Conservation (phyloP, 2,797 vertebrate species). For the Hippoglossus hippoglossus region DNA sequence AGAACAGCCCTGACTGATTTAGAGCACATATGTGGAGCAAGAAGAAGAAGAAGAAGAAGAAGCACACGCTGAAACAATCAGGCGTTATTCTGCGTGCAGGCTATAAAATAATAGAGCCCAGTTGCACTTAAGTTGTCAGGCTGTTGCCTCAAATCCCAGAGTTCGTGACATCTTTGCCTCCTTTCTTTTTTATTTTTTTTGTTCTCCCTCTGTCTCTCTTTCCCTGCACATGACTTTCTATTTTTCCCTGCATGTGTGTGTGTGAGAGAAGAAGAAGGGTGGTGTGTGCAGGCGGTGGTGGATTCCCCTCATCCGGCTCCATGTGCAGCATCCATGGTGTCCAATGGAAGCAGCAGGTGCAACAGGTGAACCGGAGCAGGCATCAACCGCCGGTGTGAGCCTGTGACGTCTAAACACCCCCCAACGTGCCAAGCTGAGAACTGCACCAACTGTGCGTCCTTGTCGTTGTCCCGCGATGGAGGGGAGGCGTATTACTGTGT, state of each 20-base stretch:
- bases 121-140: slow-evolving; percentile 63
- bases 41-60: background rate
- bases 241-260: too few species aligned
- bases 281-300: slow-evolving; percentile 3
- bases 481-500: background rate
- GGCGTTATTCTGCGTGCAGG: slow-evolving; percentile 47
- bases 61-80: slow-evolving; percentile 72
- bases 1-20: slow-evolving; percentile 54
- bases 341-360: slow-evolving; percentile 76
- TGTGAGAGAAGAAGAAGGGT: background rate
- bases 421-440: background rate
- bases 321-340: slow-evolving; percentile 62
- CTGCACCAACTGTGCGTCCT: too few species aligned
- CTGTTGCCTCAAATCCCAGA: slow-evolving; percentile 50
- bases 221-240: slow-evolving; percentile 17
- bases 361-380: slow-evolving; percentile 46
- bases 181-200: background rate
- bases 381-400: slow-evolving; percentile 1
- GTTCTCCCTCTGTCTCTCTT: slow-evolving; percentile 2
- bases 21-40: slow-evolving; percentile 55
- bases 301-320: slow-evolving; percentile 39
- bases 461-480: too few species aligned
- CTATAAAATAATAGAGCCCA: slow-evolving; percentile 60
- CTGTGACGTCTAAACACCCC: background rate
- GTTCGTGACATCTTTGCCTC: slow-evolving; percentile 37